These are phyloP conservation scores for Nesospiza acunhae DNA, from an alignment of 2,113 vertebrate species.

Conservation along the genomic window DNA sequence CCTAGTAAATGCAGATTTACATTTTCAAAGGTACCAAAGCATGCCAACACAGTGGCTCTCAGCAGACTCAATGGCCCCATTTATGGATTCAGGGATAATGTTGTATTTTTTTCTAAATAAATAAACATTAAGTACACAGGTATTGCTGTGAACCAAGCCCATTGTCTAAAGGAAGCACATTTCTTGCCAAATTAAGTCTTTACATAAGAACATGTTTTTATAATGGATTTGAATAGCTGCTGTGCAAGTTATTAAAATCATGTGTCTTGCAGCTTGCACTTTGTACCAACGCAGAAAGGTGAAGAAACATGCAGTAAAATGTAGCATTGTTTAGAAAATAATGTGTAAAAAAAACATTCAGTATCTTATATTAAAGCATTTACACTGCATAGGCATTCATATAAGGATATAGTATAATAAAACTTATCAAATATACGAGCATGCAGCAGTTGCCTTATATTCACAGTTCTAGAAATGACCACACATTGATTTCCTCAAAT, in stretches of 20 bases:
- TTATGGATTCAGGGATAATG: not conserved
- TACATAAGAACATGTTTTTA: constrained; percentile 31
- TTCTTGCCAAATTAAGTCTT: constrained; percentile 49
- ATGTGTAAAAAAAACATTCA: constrained; percentile 51
- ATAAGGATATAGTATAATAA: constrained; percentile 68
- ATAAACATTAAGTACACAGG: not conserved
- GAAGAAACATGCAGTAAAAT: constrained; percentile 65
- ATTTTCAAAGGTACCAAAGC: not conserved
- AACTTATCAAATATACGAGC: constrained; percentile 64
- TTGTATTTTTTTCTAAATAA: not conserved
- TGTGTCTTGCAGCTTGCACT: constrained; percentile 39
- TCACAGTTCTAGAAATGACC: constrained; percentile 66
- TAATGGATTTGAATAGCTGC: constrained; percentile 50
- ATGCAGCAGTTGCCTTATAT: constrained; percentile 68
- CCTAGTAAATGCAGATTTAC: not conserved
- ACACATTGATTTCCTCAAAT: constrained; percentile 58
- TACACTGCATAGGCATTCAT: constrained; percentile 73
- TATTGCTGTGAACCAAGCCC: constrained; percentile 63
- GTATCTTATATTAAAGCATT: constrained; percentile 69
- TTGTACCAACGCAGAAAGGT: constrained; percentile 49
- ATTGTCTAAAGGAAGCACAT: constrained; percentile 50
- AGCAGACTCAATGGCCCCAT: not conserved
- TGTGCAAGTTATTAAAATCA: constrained; percentile 58
- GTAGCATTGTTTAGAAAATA: constrained; percentile 54
- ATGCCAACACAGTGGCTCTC: not conserved